Percentiles rank a stretch among this genome's conserved stretches.
These are phyloP conservation scores for Phalanger gymnotis DNA, from an alignment of 2,797 vertebrate species.

Conservation along the genomic window DNA sequence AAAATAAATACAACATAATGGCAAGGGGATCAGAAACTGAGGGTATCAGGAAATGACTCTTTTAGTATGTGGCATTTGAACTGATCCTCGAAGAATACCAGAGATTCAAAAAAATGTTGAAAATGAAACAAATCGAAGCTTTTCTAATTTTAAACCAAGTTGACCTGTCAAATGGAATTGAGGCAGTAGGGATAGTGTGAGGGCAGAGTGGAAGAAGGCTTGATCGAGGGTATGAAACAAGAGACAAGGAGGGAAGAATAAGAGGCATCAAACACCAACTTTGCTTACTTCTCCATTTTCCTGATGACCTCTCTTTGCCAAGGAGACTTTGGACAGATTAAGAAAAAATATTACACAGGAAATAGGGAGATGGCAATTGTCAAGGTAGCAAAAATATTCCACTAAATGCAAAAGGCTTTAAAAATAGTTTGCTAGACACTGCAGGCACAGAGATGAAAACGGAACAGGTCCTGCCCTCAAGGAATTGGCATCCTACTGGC, in stretches of 20 bases:
- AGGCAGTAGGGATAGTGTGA: not conserved
- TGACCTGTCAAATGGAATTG: slow-evolving; percentile 13
- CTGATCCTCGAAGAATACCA: not conserved
- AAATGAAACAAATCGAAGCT: not conserved
- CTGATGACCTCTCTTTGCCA: not conserved
- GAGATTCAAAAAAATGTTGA: not conserved
- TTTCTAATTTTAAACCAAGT: not conserved
- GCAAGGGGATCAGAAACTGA: not conserved
- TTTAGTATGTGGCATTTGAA: not conserved
- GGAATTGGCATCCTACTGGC: not conserved
- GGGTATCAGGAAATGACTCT: not conserved
- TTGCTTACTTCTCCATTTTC: not conserved
- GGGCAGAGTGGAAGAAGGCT: fast-evolving
- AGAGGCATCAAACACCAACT: not conserved
- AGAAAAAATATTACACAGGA: not conserved
- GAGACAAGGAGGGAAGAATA: not conserved
- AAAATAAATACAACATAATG: not conserved
- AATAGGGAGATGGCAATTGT: not conserved
- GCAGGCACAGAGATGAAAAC: not conserved
- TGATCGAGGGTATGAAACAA: too few species aligned
- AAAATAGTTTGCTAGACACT: slow-evolving; percentile 10
- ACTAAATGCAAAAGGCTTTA: slow-evolving; percentile 43
- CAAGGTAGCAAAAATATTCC: slow-evolving; percentile 34
- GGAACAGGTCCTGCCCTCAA: not conserved
- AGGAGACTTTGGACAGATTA: slow-evolving; percentile 26